Percentiles rank a stretch among this genome's conserved stretches.
Conservation (phyloP, 35 echinoderm and acorn worm species). For the Apostichopus japonicus region DNA sequence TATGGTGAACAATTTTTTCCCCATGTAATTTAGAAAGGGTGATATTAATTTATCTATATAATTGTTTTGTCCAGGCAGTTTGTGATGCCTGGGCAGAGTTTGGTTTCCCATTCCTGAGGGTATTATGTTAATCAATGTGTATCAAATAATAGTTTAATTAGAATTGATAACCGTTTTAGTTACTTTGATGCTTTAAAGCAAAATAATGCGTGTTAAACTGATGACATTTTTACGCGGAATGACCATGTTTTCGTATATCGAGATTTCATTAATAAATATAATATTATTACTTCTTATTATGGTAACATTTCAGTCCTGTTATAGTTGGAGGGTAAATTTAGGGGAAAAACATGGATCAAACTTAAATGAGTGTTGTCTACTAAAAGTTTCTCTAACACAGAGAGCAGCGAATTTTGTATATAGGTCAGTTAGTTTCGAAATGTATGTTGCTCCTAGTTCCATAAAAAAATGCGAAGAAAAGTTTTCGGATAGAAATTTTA, state of each 20-base stretch:
- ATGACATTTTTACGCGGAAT: background rate
- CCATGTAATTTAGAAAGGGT: background rate
- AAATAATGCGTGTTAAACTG: background rate
- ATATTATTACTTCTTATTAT: background rate
- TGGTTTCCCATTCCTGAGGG: background rate
- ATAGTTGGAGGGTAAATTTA: background rate
- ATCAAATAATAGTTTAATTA: no score
- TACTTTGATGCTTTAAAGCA: no score
- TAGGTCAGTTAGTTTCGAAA: background rate
- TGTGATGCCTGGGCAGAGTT: no score
- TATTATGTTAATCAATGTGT: no score
- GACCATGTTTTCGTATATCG: background rate
- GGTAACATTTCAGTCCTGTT: background rate
- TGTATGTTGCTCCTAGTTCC: no score
- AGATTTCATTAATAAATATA: background rate
- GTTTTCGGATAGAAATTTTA: background rate
- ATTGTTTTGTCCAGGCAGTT: background rate
- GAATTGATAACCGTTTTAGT: no score
- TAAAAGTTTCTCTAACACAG: background rate
- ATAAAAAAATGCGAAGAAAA: background rate
- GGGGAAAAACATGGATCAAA: background rate
- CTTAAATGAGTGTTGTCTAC: background rate
- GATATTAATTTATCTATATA: background rate
- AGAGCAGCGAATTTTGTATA: background rate
- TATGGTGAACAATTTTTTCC: background rate